Evolutionary conservation across 2,113 vertebrate genomes (phyloP), one percentile per base, ranked within the genome.

Genomic region (Blennius ocellaris): DNA sequence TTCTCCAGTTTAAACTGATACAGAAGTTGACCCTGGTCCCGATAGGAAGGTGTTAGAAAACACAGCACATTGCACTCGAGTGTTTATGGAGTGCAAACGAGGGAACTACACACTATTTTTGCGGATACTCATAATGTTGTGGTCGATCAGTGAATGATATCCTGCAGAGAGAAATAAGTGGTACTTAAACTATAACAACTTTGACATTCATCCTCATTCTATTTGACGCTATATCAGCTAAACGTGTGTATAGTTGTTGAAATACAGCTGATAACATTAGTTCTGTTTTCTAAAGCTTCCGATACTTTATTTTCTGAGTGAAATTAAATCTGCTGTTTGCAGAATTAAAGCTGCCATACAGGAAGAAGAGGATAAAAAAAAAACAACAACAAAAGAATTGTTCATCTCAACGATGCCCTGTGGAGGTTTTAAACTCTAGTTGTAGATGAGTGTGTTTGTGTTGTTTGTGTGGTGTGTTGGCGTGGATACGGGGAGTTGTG

Each of bases 401-500:
- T 30, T 30, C 21, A 30, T 2, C 21, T 30, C 21, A 30, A 30
- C 21, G 21, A 30, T 30, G 21, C 21, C 21, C 21, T 30, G 21
- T 30, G 21, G 21, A 30, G 21, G 21, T 30, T 30, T 30, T 30
- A 30, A 30, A 4, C 21, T 30, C 2, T 2, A 30, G 21, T 30
- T 30, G 21, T 30, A 30, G 21, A 30, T 30, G 21, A 30, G 21
- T 30, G 47, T 50, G 5, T 7, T 9, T 14, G 4, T 56, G 12
- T 50, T 73, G 37, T 65, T 50, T 17, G 12, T 65, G 49, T 59
- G 17, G 37, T 61, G 51, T 37, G 37, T 44, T 57, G 47, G 3
- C 15, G 41, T 21, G 21, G 44, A 59, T 53, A 48, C 56, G 5
- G 39, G 30, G 38, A 8, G 36, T 44, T 53, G 37, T 54, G 21